Evolutionary conservation across 2,113 vertebrate genomes (phyloP).

Genomic region (Syngnathus floridae): DNA sequence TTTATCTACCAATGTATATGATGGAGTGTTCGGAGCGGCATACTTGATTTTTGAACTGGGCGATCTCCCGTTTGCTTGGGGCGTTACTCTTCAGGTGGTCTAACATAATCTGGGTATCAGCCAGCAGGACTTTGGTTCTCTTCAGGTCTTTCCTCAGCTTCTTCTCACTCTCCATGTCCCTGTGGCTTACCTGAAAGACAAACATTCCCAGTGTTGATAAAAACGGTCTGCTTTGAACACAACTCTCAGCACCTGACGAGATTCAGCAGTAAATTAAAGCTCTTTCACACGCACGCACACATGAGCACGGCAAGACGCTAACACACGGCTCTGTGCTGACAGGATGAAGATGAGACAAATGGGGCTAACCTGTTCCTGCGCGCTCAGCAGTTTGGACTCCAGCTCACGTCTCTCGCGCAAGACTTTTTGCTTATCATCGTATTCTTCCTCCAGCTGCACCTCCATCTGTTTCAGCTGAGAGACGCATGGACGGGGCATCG

Average conservation of each 20-base stretch:
- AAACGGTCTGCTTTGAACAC: slow-evolving; percentile 19
- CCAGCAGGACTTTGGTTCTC: slow-evolving; percentile 92
- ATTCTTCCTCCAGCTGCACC: slow-evolving; percentile 93
- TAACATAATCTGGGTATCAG: slow-evolving; percentile 94
- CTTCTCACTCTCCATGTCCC: slow-evolving; percentile 89
- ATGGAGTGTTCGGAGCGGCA: neutral
- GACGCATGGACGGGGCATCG: slow-evolving; percentile 25
- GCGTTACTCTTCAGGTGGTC: slow-evolving; percentile 94
- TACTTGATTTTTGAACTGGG: slow-evolving; percentile 96
- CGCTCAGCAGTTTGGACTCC: slow-evolving; percentile 81
- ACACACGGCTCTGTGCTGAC: slow-evolving; percentile 21
- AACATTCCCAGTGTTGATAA: slow-evolving; percentile 17
- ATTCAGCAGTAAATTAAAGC: slow-evolving; percentile 40
- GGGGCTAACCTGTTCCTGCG: slow-evolving; percentile 84
- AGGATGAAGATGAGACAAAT: slow-evolving; percentile 23
- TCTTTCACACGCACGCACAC: neutral
- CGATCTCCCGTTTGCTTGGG: slow-evolving; percentile 93
- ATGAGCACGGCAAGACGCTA: slow-evolving; percentile 6
- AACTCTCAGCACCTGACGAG: slow-evolving; percentile 12
- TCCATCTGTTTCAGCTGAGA: slow-evolving; percentile 93
- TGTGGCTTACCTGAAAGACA: slow-evolving; percentile 77
- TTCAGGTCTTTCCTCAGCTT: slow-evolving; percentile 91
- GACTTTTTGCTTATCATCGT: slow-evolving; percentile 95
- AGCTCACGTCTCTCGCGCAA: slow-evolving; percentile 88
- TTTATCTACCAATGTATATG: neutral